Conservation (phyloP, 2,113 vertebrate genomes). For the Sitta europaea region DNA sequence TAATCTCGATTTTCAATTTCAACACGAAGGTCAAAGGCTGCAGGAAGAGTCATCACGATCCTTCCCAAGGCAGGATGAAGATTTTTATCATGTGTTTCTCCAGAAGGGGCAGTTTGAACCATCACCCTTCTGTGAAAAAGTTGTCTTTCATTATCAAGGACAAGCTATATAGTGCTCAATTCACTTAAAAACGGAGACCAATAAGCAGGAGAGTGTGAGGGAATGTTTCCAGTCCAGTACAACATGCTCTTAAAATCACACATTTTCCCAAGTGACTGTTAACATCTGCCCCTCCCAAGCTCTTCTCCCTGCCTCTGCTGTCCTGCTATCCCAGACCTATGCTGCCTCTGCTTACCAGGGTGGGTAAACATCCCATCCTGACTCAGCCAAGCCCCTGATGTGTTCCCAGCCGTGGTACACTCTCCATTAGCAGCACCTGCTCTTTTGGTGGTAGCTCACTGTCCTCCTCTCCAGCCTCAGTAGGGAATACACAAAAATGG, state of each 20-base stretch:
- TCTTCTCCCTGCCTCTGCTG: neutral
- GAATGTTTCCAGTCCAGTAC: neutral
- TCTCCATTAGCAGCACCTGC: neutral
- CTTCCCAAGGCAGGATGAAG: neutral
- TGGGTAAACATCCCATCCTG: neutral
- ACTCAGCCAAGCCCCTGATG: neutral
- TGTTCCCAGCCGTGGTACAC: neutral
- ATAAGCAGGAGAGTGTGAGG: neutral
- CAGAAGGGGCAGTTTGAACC: neutral
- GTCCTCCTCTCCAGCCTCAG: neutral
- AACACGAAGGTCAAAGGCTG: neutral
- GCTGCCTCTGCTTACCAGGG: neutral
- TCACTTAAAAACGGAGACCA: neutral
- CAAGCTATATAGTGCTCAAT: neutral
- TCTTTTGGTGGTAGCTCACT: neutral
- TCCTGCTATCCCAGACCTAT: neutral
- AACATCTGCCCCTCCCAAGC: neutral
- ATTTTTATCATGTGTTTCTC: neutral
- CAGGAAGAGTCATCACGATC: neutral
- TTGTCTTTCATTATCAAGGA: neutral
- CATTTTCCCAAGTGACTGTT: neutral
- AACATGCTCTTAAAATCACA: neutral
- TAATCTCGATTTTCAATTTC: neutral
- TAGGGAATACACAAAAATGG: neutral
- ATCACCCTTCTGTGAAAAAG: neutral